These are phyloP conservation scores for Nasonia vitripennis DNA, from an alignment of 1,140 invertebrate species.

Conservation along the genomic window DNA sequence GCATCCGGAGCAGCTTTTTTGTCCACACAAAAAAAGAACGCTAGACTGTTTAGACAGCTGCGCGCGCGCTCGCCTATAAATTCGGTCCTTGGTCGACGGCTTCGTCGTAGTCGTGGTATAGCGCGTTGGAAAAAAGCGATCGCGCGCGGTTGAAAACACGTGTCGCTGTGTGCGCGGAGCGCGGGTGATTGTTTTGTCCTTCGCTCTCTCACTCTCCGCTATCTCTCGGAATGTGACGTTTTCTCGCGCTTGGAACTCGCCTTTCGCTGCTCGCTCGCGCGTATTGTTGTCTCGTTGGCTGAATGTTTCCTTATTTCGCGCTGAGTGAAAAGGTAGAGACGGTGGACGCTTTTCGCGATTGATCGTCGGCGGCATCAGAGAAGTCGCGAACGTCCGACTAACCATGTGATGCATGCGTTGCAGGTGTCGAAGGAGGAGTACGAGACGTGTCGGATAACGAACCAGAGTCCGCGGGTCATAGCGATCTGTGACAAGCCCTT, in stretches of 20 bases:
- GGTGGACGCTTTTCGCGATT: background rate
- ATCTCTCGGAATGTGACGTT: slow-evolving; percentile 40
- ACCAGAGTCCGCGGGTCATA: slow-evolving; percentile 93
- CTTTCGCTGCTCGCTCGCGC: background rate
- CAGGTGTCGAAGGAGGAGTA: slow-evolving; percentile 95
- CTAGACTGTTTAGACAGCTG: slow-evolving; percentile 60
- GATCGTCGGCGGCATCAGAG: slow-evolving; percentile 18
- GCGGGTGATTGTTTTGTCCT: slow-evolving; percentile 48
- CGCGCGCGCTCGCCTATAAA: slow-evolving; percentile 33
- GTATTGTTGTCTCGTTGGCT: background rate
- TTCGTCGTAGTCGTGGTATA: too few species aligned
- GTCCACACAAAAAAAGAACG: slow-evolving; percentile 23
- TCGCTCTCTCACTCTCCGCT: background rate
- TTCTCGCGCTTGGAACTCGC: slow-evolving; percentile 13
- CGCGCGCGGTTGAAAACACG: slow-evolving; percentile 36
- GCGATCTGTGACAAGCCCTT: slow-evolving; percentile 96
- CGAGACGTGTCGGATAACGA: slow-evolving; percentile 95
- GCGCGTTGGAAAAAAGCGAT: background rate
- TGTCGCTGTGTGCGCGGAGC: background rate
- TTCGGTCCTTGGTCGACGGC: slow-evolving; percentile 6
- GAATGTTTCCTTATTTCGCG: too few species aligned
- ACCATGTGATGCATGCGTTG: background rate
- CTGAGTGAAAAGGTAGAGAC: too few species aligned
- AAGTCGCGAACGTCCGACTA: background rate
- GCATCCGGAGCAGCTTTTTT: background rate